Evolutionary conservation across 2,113 vertebrate genomes (phyloP).

Genomic region (Oophaga pumilio): DNA sequence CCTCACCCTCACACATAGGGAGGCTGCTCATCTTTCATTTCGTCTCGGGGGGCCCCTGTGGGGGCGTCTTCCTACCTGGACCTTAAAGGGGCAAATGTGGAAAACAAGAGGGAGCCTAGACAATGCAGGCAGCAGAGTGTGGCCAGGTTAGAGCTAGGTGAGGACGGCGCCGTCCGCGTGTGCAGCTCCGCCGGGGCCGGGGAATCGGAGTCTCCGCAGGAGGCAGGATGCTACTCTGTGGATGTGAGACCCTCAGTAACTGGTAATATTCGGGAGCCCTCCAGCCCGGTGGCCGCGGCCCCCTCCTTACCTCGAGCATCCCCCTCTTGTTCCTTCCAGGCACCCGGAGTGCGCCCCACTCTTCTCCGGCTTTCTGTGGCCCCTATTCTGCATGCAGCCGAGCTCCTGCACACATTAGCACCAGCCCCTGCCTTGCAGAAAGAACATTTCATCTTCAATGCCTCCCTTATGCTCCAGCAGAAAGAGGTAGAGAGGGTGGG

Average conservation of each 20-base stretch:
- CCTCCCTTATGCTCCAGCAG: slow-evolving; percentile 88
- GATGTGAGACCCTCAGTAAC: too few species aligned
- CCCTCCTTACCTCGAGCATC: slow-evolving; percentile 23
- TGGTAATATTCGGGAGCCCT: too few species aligned
- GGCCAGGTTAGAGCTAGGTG: neutral
- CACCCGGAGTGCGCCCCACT: slow-evolving; percentile 20
- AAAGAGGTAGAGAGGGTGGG: slow-evolving; percentile 69
- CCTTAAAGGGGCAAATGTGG: neutral
- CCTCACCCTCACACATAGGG: neutral
- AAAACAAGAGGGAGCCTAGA: neutral
- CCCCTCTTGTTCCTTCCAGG: neutral
- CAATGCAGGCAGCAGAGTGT: neutral
- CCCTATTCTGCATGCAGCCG: slow-evolving; percentile 53
- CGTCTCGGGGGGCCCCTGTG: slow-evolving; percentile 32
- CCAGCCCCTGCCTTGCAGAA: slow-evolving; percentile 92
- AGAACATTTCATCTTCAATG: slow-evolving; percentile 94
- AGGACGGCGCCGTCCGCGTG: too few species aligned
- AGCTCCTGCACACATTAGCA: slow-evolving; percentile 81
- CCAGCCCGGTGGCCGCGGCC: neutral
- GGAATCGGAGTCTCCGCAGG: neutral
- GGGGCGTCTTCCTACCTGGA: slow-evolving; percentile 20
- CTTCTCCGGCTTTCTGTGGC: slow-evolving; percentile 28
- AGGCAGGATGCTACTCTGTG: too few species aligned
- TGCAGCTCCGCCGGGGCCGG: too few species aligned
- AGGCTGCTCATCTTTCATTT: slow-evolving; percentile 34